A percentile compares a stretch with the other conserved stretches of the same genome.
These are phyloP conservation scores for Drosophila pegasa DNA, from an alignment of 2,888 invertebrate species.

Conservation along the genomic window DNA sequence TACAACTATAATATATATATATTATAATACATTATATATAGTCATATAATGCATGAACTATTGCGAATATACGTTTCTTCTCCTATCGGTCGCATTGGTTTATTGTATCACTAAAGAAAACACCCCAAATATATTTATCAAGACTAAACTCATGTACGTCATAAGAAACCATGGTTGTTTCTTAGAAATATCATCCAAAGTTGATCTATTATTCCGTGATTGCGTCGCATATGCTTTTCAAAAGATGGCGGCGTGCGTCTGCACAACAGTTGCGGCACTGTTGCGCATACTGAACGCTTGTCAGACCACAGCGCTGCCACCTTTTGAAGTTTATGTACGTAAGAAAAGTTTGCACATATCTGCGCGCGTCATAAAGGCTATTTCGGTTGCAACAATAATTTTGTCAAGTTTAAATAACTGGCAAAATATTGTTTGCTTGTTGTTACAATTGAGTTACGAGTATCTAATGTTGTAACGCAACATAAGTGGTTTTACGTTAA, in stretches of 20 bases:
- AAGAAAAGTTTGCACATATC: neutral
- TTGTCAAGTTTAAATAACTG: neutral
- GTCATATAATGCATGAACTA: too few species aligned
- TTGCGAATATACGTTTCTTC: neutral
- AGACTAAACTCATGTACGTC: neutral
- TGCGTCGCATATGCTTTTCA: neutral
- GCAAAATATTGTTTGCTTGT: neutral
- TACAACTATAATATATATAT: neutral
- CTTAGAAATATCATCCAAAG: neutral
- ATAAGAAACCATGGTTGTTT: neutral
- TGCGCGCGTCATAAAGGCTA: neutral
- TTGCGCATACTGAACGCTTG: constrained; percentile 23
- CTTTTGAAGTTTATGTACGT: constrained; percentile 16
- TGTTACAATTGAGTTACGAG: neutral
- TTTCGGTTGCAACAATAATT: neutral
- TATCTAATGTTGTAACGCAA: neutral
- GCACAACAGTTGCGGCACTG: constrained; percentile 15
- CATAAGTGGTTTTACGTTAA: constrained; percentile 1
- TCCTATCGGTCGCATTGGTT: neutral
- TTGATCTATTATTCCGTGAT: neutral
- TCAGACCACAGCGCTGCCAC: constrained; percentile 41
- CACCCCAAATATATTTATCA: neutral
- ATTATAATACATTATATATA: neutral
- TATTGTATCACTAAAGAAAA: neutral
- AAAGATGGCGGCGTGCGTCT: constrained; percentile 14